Evolutionary conservation across 2,797 vertebrate genomes (phyloP).

Genomic region (Loriculus beryllinus): DNA sequence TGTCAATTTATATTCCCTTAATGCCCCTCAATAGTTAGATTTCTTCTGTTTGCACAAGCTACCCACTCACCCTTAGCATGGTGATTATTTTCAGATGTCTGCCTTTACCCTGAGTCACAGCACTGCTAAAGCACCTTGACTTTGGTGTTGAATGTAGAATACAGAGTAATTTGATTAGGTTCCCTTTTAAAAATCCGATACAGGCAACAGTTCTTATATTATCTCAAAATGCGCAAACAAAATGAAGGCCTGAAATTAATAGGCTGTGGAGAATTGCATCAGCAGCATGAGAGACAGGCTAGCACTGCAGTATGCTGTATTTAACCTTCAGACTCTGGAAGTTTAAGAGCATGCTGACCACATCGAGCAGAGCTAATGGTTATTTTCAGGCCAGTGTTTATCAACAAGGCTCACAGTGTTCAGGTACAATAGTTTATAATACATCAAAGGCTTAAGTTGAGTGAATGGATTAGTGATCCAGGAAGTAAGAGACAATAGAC

Average conservation of each 20-base stretch:
- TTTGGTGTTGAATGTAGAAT: not conserved
- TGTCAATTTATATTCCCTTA: not conserved
- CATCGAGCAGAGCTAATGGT: not conserved
- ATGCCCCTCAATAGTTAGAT: not conserved
- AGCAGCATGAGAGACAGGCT: not conserved
- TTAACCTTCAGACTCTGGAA: not conserved
- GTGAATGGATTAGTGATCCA: not conserved
- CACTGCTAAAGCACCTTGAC: not conserved
- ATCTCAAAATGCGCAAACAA: constrained; percentile 1
- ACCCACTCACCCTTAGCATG: not conserved
- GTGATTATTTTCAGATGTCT: not conserved
- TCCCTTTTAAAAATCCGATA: constrained; percentile 35
- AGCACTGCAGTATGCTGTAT: not conserved
- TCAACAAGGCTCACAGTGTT: not conserved
- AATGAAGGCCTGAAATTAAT: constrained; percentile 43
- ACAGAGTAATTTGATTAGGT: constrained; percentile 11
- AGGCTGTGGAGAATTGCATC: not conserved
- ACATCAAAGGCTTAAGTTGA: not conserved
- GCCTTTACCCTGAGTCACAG: not conserved
- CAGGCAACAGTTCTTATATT: not conserved
- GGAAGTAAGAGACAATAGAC: not conserved
- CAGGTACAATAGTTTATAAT: not conserved
- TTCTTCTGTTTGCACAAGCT: not conserved
- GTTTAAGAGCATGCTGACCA: not conserved
- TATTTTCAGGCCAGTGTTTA: not conserved